Evolutionary conservation across 23 tunicate genomes (phyloP).

Genomic region (Clavelina lepadiformis): DNA sequence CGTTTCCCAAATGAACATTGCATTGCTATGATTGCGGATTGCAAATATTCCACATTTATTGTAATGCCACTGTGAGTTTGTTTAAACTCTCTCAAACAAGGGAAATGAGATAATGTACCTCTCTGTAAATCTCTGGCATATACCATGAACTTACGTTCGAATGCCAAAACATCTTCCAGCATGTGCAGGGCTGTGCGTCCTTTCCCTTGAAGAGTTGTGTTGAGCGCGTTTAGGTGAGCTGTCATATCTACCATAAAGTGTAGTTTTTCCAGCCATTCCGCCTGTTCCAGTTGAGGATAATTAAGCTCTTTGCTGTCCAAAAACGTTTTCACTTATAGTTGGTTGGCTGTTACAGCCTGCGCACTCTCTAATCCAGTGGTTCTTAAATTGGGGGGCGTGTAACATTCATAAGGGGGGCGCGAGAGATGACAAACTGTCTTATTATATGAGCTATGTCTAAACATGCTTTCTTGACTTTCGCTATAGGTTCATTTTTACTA

Average conservation of each 20-base stretch:
- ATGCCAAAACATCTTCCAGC: conserved; percentile 31
- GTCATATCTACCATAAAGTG: conserved; percentile 28
- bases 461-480: too few relatives aligned
- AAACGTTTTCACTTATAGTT: too few relatives aligned
- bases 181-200: conserved; percentile 29
- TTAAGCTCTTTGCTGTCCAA: conserved; percentile 23
- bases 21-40: conserved; percentile 21
- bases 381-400: too few relatives aligned
- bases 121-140: conserved; percentile 41
- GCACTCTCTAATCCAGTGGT: too few relatives aligned
- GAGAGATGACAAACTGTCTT: too few relatives aligned
- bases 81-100: conserved; percentile 23
- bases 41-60: conserved; percentile 26
- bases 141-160: conserved; percentile 25
- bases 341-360: too few relatives aligned
- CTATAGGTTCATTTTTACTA: too few relatives aligned
- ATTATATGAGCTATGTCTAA: too few relatives aligned
- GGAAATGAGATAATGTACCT: conserved; percentile 27
- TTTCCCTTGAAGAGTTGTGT: conserved; percentile 22
- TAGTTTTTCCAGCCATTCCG: conserved; percentile 29
- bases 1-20: conserved; percentile 24
- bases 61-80: conserved; percentile 25
- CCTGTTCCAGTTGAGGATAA: conserved; percentile 36
- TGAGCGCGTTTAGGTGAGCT: conserved; percentile 33
- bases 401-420: too few relatives aligned